Conservation (phyloP, 2,113 vertebrate genomes). For the Centropristis striata region DNA sequence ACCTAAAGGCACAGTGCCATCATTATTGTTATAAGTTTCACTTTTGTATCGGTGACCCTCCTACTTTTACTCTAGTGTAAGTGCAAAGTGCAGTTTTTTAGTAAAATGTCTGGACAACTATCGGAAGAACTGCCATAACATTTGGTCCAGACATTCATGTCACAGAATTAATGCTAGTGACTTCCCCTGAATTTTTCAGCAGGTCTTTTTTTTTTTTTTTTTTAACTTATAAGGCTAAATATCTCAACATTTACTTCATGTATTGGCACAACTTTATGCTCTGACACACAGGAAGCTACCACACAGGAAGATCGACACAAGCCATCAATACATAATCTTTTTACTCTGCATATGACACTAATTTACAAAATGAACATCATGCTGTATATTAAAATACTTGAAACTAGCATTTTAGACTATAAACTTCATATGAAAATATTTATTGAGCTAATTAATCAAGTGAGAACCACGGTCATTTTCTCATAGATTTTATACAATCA, state of each 20-base stretch:
- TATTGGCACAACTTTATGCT: background rate
- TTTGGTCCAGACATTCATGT: background rate
- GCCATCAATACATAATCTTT: too few relatives aligned
- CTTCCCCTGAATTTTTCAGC: background rate
- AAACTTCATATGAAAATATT: too few relatives aligned
- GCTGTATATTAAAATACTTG: too few relatives aligned
- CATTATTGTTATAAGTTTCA: background rate
- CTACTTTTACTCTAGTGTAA: background rate
- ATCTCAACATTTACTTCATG: background rate
- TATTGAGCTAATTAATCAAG: too few relatives aligned
- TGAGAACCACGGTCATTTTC: too few relatives aligned
- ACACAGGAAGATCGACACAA: too few relatives aligned
- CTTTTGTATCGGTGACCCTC: background rate
- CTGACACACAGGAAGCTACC: too few relatives aligned
- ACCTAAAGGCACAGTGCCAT: background rate
- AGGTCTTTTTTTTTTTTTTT: background rate
- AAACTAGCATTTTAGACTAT: too few relatives aligned
- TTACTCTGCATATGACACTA: too few relatives aligned
- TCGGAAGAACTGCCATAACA: background rate
- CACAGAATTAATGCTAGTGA: background rate
- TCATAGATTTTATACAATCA: too few relatives aligned
- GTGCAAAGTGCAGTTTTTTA: background rate
- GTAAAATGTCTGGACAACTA: background rate
- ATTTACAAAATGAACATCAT: too few relatives aligned
- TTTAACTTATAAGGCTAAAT: background rate